A percentile compares a stretch with the other conserved stretches of the same genome.
phyloP scores from a whole-genome alignment of 2,797 vertebrate species.

The Setipinna tenuifilis region DNA sequence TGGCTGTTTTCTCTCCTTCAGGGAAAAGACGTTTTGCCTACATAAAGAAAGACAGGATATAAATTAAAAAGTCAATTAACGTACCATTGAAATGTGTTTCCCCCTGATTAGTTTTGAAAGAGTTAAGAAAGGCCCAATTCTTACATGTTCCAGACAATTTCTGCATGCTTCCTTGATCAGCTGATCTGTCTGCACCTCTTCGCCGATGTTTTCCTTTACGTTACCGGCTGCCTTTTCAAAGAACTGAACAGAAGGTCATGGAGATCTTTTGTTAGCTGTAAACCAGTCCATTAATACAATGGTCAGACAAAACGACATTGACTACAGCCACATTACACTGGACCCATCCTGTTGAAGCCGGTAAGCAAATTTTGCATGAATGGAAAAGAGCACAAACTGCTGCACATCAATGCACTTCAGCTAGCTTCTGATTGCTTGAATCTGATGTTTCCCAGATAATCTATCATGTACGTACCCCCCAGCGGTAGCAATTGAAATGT shows the following conservation, averaged over 20 bases:
- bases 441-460: neutral
- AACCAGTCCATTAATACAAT: neutral
- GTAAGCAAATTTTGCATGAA: neutral
- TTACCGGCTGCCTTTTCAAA: conserved; percentile 93
- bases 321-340: neutral
- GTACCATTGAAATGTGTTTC: neutral
- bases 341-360: neutral
- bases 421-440: neutral
- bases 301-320: neutral
- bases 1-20: conserved; percentile 79
- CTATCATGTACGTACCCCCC: too few species aligned
- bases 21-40: conserved; percentile 94
- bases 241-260: conserved; percentile 73
- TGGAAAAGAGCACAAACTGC: neutral
- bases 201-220: conserved; percentile 90
- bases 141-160: conserved; percentile 91
- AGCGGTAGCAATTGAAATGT: too few species aligned
- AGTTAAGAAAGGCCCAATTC: conserved; percentile 1
- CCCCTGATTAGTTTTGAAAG: neutral
- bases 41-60: conserved; percentile 39
- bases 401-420: neutral
- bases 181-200: conserved; percentile 88
- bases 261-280: neutral
- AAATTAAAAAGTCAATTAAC: neutral
- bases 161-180: conserved; percentile 90